Percentiles rank a stretch among this genome's conserved stretches.
Conservation (phyloP, 2,888 invertebrate species). For the Apodemia duryi region DNA sequence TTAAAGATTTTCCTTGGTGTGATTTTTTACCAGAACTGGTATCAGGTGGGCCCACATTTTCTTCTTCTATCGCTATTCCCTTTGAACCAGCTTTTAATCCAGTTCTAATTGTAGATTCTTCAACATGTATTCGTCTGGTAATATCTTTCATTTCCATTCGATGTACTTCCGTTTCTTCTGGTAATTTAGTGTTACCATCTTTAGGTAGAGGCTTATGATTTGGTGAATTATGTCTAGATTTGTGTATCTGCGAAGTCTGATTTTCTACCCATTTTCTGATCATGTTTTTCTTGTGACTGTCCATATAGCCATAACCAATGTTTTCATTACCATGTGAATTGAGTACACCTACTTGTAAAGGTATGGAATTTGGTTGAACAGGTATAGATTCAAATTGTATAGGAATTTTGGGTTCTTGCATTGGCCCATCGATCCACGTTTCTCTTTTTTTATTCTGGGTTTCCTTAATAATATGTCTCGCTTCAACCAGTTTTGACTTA, state of each 20-base stretch:
- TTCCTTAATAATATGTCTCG: constrained; percentile 88
- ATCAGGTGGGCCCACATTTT: constrained; percentile 64
- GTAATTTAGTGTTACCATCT: constrained; percentile 48
- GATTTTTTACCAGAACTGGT: constrained; percentile 44
- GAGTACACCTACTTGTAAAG: constrained; percentile 63
- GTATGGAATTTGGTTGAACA: constrained; percentile 76
- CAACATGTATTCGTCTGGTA: constrained; percentile 75
- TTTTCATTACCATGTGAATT: constrained; percentile 70
- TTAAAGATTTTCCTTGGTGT: constrained; percentile 53
- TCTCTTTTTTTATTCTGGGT: constrained; percentile 89
- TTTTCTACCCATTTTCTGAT: constrained; percentile 96
- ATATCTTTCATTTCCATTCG: constrained; percentile 75
- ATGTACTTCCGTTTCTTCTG: constrained; percentile 53
- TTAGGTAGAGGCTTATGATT: constrained; percentile 56
- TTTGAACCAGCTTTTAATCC: constrained; percentile 79
- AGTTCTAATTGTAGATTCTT: constrained; percentile 80
- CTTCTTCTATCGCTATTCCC: constrained; percentile 71
- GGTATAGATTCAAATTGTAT: constrained; percentile 75
- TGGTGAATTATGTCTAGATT: constrained; percentile 79
- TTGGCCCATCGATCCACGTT: constrained; percentile 97
- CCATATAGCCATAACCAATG: constrained; percentile 92
- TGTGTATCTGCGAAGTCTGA: constrained; percentile 90
- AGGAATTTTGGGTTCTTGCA: constrained; percentile 81
- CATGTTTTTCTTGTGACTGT: constrained; percentile 95
- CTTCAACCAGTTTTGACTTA: constrained; percentile 89